Base-by-base conservation (phyloP, 2,113 vertebrate genomes). In the Melanocharis versteri region DNA sequence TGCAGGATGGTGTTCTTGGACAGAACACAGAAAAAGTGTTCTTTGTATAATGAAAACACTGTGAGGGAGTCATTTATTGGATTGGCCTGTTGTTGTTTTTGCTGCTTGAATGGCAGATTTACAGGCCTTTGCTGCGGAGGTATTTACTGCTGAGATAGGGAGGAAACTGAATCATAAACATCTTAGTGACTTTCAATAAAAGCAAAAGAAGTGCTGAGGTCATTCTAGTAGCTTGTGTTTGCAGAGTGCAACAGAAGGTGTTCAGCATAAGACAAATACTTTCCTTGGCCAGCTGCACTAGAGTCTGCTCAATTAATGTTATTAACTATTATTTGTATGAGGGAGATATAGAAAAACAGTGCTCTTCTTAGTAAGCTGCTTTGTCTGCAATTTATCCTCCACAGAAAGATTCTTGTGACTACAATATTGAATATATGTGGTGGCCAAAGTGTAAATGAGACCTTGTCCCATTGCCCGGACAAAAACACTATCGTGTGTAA, bases 31-130 rank as follows among this genome's bases (percentile, higher is more conserved):
- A 90, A 89, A 78, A 96, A 91, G 2, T 23, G 69, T 60, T 94
- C 66, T 92, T 96, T 93, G 71, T 94, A 21, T 94, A 97, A 96
- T 86, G 92, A 96, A 97, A 95, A 76, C 79, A 84, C 62, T 87
- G 53, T 57, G 80, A 97, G 65, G 81, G 93, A 97, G 91, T 97
- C 31, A 82, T 95, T 97, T 91, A 89, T 91, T 97, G 95, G 81
- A 95, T 94, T 97, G 93, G 88, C 82, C 83, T 89, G 83, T 90
- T 91, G 82, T 35, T 95, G 87, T 78, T 98, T 97, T 96, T 93
- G 89, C 89, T 89, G 53, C 53, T 89, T 94, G 94, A 97, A 94
- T 78, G 96, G 93, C 95, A 97, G 96, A 97, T 98, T 98, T 98
- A 96, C 57, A 87, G 50, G 88, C 82, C 54, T 97, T 95, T 80